phyloP scores from a whole-genome alignment of 2,797 vertebrate genomes.

The Myotis myotis region DNA sequence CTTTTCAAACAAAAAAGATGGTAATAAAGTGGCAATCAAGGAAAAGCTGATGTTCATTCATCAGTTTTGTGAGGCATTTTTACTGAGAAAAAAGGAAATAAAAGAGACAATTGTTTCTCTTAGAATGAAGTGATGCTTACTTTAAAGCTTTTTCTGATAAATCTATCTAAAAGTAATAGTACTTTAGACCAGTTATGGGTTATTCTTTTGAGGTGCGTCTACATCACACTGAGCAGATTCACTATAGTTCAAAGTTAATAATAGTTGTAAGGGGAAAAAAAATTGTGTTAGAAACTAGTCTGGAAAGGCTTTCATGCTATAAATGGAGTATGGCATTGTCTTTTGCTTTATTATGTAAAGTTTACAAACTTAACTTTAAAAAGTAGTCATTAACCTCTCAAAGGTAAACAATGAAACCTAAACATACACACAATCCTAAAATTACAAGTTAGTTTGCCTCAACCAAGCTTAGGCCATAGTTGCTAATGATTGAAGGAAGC shows the following conservation, averaged over 20 bases:
- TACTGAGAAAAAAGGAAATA: neutral
- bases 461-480: neutral
- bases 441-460: neutral
- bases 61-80: neutral
- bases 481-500: neutral
- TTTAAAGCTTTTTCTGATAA: neutral
- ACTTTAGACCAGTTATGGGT: neutral
- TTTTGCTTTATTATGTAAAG: neutral
- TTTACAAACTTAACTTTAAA: conserved; percentile 18
- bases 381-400: neutral
- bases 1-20: conserved; percentile 2
- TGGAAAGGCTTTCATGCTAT: neutral
- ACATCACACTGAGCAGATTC: neutral
- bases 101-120: neutral
- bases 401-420: conserved; percentile 18
- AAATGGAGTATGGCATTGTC: neutral
- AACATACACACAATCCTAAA: neutral
- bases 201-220: neutral
- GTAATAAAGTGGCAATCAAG: neutral
- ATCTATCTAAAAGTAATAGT: neutral
- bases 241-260: neutral
- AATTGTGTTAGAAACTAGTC: neutral
- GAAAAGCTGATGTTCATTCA: neutral
- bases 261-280: neutral
- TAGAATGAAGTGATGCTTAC: neutral